Evolutionary conservation across 2,888 invertebrate species (phyloP).

Genomic region (Lymantria monacha): DNA sequence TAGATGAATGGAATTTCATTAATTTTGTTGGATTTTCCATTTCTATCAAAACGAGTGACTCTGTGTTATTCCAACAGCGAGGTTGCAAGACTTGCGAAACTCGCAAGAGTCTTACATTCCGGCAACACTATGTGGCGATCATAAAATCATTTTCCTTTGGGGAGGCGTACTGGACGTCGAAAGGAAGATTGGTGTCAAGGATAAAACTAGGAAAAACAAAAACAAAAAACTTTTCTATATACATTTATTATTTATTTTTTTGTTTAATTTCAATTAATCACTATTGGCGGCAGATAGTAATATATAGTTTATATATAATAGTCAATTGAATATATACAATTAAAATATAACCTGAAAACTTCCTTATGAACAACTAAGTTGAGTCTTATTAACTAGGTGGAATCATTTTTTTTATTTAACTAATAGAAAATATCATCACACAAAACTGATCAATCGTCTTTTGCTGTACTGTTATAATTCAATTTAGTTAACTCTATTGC

Average conservation of each 20-base stretch:
- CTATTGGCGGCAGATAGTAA: slow-evolving; percentile 42
- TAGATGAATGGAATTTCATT: too few species aligned
- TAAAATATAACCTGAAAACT: slow-evolving; percentile 61
- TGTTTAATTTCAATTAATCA: slow-evolving; percentile 50
- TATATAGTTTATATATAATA: slow-evolving; percentile 70
- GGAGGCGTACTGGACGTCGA: too few species aligned
- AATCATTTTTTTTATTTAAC: slow-evolving; percentile 60
- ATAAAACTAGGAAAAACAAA: slow-evolving; percentile 23
- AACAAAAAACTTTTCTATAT: slow-evolving; percentile 55
- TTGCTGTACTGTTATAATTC: background rate
- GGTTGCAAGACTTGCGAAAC: too few species aligned
- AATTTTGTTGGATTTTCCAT: too few species aligned
- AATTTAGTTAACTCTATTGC: slow-evolving; percentile 5
- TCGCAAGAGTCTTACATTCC: too few species aligned
- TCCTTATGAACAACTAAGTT: slow-evolving; percentile 69
- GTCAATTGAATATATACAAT: slow-evolving; percentile 75
- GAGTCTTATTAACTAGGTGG: slow-evolving; percentile 76
- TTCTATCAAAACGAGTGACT: too few species aligned
- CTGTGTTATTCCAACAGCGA: too few species aligned
- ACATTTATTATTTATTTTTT: slow-evolving; percentile 70
- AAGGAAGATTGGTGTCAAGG: too few species aligned
- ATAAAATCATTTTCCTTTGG: too few species aligned
- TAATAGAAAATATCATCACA: slow-evolving; percentile 29
- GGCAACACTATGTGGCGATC: too few species aligned
- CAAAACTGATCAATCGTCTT: slow-evolving; percentile 13